Conservation (phyloP, 2,113 vertebrate species). For the Bettongia penicillata region DNA sequence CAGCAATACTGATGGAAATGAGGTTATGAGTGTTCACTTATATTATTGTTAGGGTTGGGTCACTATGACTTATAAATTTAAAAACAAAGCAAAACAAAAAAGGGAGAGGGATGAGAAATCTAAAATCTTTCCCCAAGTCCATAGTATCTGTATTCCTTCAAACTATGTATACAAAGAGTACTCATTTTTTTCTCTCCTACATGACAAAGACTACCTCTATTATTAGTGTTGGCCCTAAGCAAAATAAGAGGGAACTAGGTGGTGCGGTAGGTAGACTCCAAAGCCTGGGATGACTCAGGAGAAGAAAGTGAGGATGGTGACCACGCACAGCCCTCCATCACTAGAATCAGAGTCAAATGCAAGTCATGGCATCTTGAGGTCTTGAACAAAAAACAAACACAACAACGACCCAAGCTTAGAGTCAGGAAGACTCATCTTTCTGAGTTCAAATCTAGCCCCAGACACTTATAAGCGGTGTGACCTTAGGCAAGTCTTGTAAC, state of each 20-base stretch:
- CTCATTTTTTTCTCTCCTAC: slow-evolving; percentile 20
- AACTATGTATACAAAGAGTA: not conserved
- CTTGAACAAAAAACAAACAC: too few relatives aligned
- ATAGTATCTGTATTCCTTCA: not conserved
- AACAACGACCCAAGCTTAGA: not conserved
- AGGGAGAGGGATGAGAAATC: not conserved
- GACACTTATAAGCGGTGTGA: not conserved
- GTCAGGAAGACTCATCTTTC: too few relatives aligned
- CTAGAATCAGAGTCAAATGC: too few relatives aligned
- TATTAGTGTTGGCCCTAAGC: not conserved
- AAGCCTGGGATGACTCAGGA: too few relatives aligned
- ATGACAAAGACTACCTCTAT: not conserved
- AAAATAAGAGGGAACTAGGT: not conserved
- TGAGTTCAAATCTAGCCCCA: not conserved
- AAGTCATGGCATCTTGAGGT: too few relatives aligned
- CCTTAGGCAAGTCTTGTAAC: not conserved
- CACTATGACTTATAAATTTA: slow-evolving; percentile 9
- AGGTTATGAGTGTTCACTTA: not conserved
- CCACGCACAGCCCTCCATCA: too few relatives aligned
- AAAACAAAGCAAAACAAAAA: slow-evolving; percentile 10
- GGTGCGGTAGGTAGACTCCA: not conserved
- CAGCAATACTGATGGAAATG: not conserved
- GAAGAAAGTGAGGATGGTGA: too few relatives aligned
- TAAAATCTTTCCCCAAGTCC: slow-evolving; percentile 13
- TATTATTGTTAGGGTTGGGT: slow-evolving; percentile 17